phyloP scores from a whole-genome alignment of 2,113 vertebrate species.

The Mus pahari region DNA sequence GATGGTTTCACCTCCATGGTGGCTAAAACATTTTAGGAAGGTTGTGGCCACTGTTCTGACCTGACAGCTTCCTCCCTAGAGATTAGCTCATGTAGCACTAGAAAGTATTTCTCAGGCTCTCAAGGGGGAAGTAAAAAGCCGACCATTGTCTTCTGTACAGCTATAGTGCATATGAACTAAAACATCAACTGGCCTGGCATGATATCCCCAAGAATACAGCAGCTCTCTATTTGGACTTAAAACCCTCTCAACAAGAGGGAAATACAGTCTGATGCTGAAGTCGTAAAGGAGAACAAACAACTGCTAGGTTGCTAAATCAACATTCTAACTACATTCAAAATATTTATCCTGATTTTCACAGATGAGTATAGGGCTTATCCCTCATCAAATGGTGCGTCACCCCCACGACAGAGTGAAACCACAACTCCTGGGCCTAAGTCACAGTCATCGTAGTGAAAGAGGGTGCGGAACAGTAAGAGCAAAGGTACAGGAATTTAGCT shows the following conservation, averaged over 20 bases:
- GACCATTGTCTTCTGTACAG: not conserved
- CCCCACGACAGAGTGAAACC: not conserved
- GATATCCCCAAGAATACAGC: not conserved
- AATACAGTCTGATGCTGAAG: too few species aligned
- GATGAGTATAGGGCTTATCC: not conserved
- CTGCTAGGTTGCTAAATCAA: not conserved
- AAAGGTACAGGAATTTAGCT: not conserved
- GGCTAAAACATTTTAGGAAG: not conserved
- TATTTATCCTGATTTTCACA: not conserved
- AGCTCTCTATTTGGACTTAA: not conserved
- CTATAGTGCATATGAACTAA: not conserved
- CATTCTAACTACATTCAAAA: not conserved
- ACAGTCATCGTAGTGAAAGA: not conserved
- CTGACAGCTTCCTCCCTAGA: not conserved
- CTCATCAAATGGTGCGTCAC: not conserved
- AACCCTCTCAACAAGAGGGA: not conserved
- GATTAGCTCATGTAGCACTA: not conserved
- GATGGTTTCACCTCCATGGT: not conserved
- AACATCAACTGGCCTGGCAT: not conserved
- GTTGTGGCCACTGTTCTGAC: not conserved
- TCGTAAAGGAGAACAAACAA: not conserved
- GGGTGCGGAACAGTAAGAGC: not conserved
- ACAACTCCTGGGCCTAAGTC: not conserved
- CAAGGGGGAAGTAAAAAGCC: not conserved
- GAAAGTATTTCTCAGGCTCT: not conserved